A percentile compares a stretch with the other conserved stretches of the same genome.
phyloP scores from a whole-genome alignment of 2,113 vertebrate genomes.

The Rhea pennata region DNA sequence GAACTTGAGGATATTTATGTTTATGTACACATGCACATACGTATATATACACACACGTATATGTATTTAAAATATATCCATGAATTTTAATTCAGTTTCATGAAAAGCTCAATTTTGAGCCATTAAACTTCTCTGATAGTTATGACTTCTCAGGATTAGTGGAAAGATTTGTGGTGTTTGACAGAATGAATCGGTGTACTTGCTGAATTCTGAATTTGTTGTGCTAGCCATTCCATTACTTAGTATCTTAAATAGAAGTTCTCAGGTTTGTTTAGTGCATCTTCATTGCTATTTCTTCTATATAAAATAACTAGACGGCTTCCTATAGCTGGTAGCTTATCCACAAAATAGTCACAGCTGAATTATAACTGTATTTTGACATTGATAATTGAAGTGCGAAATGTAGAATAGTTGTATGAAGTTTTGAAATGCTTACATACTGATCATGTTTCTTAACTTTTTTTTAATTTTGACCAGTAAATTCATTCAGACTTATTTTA shows the following conservation, averaged over 20 bases:
- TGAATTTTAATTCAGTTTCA: background rate
- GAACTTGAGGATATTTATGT: background rate
- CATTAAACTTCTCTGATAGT: background rate
- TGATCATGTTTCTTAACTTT: background rate
- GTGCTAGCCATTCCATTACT: background rate
- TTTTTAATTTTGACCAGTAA: background rate
- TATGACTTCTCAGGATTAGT: background rate
- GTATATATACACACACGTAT: too few species aligned
- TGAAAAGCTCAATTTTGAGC: background rate
- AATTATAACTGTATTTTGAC: background rate
- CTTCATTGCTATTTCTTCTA: background rate
- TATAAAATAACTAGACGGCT: background rate
- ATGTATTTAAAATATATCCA: background rate
- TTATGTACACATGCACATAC: too few species aligned
- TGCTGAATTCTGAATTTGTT: fast-evolving
- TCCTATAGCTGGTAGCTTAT: background rate
- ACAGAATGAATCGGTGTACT: background rate
- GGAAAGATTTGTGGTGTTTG: background rate
- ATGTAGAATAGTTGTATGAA: background rate
- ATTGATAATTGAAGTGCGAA: background rate
- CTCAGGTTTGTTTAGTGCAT: background rate
- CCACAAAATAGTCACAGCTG: background rate
- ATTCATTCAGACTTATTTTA: background rate
- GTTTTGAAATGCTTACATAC: background rate
- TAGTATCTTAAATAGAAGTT: background rate